Percentiles rank a stretch among this genome's conserved stretches.
Evolutionary conservation across 2,888 invertebrate species (phyloP).

Genomic region (Exephanes ischioxanthus): DNA sequence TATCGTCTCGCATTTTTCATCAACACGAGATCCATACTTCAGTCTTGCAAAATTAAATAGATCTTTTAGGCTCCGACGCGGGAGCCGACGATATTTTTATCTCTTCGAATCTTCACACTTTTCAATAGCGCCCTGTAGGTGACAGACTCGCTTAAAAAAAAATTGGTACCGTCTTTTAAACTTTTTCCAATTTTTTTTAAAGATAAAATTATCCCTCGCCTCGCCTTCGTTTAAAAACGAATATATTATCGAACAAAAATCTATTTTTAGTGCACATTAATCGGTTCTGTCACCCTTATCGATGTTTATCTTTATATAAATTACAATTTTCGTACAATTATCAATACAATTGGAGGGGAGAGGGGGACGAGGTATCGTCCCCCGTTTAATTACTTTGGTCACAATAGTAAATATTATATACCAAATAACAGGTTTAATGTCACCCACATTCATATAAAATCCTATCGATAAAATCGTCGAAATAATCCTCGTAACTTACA

Average conservation of each 20-base stretch:
- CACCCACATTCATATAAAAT: conserved; percentile 81
- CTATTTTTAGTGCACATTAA: conserved; percentile 12
- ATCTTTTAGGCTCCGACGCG: conserved; percentile 37
- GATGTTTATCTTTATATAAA: conserved; percentile 48
- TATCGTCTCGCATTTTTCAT: conserved; percentile 49
- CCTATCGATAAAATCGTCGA: conserved; percentile 76
- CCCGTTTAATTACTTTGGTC: conserved; percentile 81
- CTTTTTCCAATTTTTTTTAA: background rate
- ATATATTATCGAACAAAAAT: background rate
- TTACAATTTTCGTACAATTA: conserved; percentile 56
- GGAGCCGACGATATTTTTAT: conserved; percentile 54
- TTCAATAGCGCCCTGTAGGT: conserved; percentile 42
- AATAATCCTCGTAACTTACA: conserved; percentile 74
- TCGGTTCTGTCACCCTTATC: conserved; percentile 3
- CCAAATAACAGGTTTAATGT: conserved; percentile 76
- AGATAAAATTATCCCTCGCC: background rate
- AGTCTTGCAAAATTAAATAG: conserved; percentile 75
- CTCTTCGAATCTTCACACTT: conserved; percentile 55
- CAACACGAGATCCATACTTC: conserved; percentile 71
- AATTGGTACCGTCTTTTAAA: background rate
- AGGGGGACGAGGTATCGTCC: conserved; percentile 39
- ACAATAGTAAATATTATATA: conserved; percentile 81
- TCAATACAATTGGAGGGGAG: conserved; percentile 51
- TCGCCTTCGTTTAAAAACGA: background rate
- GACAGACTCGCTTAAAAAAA: background rate